These are phyloP conservation scores for Pithys albifrons DNA, from an alignment of 2,113 vertebrate genomes.

Conservation along the genomic window DNA sequence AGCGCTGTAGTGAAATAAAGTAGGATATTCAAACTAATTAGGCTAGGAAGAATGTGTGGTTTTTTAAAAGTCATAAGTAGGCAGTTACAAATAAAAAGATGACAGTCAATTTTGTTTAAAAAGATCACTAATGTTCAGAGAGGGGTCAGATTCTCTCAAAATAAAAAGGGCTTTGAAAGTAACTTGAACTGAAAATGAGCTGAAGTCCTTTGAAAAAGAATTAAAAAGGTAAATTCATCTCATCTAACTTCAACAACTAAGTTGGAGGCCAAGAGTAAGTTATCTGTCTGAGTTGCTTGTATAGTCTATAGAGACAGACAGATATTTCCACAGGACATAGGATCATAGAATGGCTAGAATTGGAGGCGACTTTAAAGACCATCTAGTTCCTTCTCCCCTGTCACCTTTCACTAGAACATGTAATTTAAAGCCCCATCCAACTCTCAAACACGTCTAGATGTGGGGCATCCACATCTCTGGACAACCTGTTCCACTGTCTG, in stretches of 20 bases:
- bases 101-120: neutral
- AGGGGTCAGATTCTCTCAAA: neutral
- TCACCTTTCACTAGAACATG: neutral
- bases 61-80: neutral
- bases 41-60: neutral
- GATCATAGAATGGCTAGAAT: neutral
- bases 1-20: conserved; percentile 15
- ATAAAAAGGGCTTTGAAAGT: neutral
- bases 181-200: neutral
- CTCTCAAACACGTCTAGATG: too few species aligned
- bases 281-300: neutral
- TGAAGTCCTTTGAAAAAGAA: neutral
- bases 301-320: neutral
- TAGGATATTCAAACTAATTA: conserved; percentile 16
- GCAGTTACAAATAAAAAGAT: conserved; percentile 7
- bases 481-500: neutral
- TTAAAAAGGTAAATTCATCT: neutral
- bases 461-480: neutral
- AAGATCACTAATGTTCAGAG: neutral
- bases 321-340: neutral
- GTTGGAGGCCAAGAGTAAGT: neutral
- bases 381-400: neutral
- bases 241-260: neutral
- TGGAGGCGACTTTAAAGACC: neutral
- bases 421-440: neutral